Evolutionary conservation across 2,888 invertebrate species (phyloP), one percentile per base, ranked within the genome.

Genomic region (Drosophila ezoana): DNA sequence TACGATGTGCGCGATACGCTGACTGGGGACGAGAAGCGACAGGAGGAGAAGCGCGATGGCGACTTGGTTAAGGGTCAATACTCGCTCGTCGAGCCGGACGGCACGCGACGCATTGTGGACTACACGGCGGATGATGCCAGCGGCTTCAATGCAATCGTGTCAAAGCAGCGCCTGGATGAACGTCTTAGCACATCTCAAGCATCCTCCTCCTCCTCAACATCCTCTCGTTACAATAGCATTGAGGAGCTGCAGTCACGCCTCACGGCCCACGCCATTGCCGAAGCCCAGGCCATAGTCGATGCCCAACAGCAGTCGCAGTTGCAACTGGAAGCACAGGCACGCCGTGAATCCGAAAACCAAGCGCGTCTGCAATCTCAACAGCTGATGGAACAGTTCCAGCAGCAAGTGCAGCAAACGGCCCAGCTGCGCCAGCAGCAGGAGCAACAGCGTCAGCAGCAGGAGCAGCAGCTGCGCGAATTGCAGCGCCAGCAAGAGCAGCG

Each of bases 301-400:
- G 87, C 88, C 0, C 89, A 90, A 53, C 83, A 87, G 1, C 90
- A 89, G 20, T 81, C 84, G 5, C 90, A 90, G 5, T 68, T 91
- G 66, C 93, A 93, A 82, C 91, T 93, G 86, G 93, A 93, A 93
- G 92, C 93, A 90, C 93, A 92, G 92, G 93, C 93, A 91, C 93
- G 93, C 90, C 93, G 93, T 90, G 94, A 94, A 91, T 93, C 94
- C 91, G 93, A 92, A 79, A 93, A 93, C 91, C 93, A 93, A 91
- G 94, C 91, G 1, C 89, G 90, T 2, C 86, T 76, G 4, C 91
- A 90, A 57, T 90, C 90, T 2, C 90, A 91, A 54, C 91, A 91
- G 38, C 70, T 91, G 45, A 91, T 91, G 87, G 90, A 91, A 23
- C 91, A 91, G 37, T 91, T 91, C 61, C 91, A 91, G 67, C 90